Evolutionary conservation across 1,140 invertebrate genomes (phyloP).

Genomic region (Formica selysi): DNA sequence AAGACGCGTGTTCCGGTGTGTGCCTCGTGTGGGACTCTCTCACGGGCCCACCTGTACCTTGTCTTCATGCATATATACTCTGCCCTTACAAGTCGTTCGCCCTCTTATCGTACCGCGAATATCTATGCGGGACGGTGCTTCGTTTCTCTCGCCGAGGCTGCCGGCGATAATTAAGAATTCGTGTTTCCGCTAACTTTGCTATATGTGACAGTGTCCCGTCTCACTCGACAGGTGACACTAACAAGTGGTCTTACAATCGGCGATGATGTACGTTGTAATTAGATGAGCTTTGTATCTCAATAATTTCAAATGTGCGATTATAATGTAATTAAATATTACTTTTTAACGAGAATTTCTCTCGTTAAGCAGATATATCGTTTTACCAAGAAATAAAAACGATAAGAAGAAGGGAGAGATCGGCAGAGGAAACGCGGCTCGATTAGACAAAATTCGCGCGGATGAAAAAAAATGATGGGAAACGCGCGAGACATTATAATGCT

Average conservation of each 20-base stretch:
- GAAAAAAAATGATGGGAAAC: background rate
- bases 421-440: background rate
- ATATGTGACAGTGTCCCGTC: constrained; percentile 39
- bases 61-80: constrained; percentile 52
- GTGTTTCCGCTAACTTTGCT: constrained; percentile 48
- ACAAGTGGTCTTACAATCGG: constrained; percentile 11
- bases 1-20: constrained; percentile 82
- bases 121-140: constrained; percentile 60
- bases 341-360: background rate
- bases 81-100: constrained; percentile 31
- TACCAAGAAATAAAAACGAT: background rate
- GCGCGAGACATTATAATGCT: no score
- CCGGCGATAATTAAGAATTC: constrained; percentile 71
- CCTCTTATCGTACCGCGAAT: constrained; percentile 67
- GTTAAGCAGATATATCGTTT: background rate
- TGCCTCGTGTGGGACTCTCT: constrained; percentile 85
- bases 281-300: background rate
- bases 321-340: no score
- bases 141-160: constrained; percentile 6
- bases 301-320: no score
- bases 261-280: constrained; percentile 3
- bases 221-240: constrained; percentile 45
- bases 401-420: no score
- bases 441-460: background rate
- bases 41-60: constrained; percentile 81